Evolutionary conservation across 1,140 invertebrate genomes (phyloP), one percentile per base, ranked within the genome.

Genomic region (Propsilocerus akamusi): DNA sequence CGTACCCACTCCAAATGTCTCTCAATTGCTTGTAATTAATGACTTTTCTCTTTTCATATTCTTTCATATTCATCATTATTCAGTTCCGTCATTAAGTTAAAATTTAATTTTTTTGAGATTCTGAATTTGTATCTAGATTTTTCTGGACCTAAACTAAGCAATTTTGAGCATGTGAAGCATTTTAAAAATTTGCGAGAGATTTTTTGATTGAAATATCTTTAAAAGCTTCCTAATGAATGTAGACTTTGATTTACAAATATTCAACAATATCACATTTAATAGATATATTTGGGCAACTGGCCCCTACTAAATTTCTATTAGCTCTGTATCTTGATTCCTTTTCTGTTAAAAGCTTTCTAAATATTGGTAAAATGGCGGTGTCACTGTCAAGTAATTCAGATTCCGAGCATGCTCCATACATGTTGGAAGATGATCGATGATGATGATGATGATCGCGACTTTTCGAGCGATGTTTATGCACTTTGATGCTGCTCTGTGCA

Each of bases 201-300:
- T n/a, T n/a, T n/a, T n/a, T n/a, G n/a, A n/a, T n/a, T n/a, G n/a
- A n/a, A n/a, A n/a, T n/a, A n/a, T n/a, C n/a, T n/a, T n/a, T n/a
- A n/a, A n/a, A n/a, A n/a, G n/a, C n/a, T n/a, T n/a, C n/a, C n/a
- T n/a, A n/a, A n/a, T n/a, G n/a, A n/a, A n/a, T n/a, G n/a, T n/a
- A n/a, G n/a, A n/a, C n/a, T n/a, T 53, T 7, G 0, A 49, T 50
- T 71, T 83, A 93, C 65, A 93, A 77, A 68, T 92, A 92, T 62
- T 92, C 88, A 54, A 93, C 88, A 57, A 94, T 92, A 73, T 94
- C 89, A 72, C 89, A 93, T 68, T 92, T 94, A 56, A 94, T 90
- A 26, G 87, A 88, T 68, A 92, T 90, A 71, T 91, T 92, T 6
- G 88, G 88, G 67, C 88, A 92, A 55, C 86, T 91, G 54, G 86